Evolutionary conservation across 2,797 vertebrate species (phyloP).

Genomic region (Rachycentron canadum): DNA sequence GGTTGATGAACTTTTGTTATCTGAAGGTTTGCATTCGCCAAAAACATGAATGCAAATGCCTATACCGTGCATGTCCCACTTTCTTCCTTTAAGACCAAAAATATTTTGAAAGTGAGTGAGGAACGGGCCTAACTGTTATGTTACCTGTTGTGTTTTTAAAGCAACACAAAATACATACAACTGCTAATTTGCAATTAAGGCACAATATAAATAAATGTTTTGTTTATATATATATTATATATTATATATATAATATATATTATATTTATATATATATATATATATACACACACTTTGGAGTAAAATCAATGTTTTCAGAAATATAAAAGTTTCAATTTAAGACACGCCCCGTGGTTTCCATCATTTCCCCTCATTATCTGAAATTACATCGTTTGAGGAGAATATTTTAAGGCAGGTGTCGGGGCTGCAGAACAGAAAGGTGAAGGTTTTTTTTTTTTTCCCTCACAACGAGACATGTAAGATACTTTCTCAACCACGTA

Average conservation of each 20-base stretch:
- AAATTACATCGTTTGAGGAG: not conserved
- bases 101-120: not conserved
- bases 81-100: not conserved
- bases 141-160: not conserved
- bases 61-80: not conserved
- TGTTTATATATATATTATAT: no score
- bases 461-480: conserved; percentile 25
- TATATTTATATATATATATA: no score
- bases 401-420: conserved; percentile 46
- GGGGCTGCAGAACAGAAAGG: conserved; percentile 7
- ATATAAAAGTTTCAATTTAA: not conserved
- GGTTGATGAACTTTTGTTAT: not conserved
- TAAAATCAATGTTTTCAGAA: not conserved
- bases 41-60: not conserved
- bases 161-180: not conserved
- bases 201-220: no score
- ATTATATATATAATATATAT: no score
- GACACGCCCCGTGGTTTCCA: not conserved
- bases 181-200: not conserved
- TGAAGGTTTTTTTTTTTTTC: conserved; percentile 17
- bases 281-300: not conserved
- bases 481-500: conserved; percentile 52
- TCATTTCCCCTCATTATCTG: not conserved
- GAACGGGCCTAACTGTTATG: not conserved
- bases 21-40: not conserved